These are phyloP conservation scores for Agrotis clavis DNA, from an alignment of 2,888 invertebrate species.

Conservation along the genomic window DNA sequence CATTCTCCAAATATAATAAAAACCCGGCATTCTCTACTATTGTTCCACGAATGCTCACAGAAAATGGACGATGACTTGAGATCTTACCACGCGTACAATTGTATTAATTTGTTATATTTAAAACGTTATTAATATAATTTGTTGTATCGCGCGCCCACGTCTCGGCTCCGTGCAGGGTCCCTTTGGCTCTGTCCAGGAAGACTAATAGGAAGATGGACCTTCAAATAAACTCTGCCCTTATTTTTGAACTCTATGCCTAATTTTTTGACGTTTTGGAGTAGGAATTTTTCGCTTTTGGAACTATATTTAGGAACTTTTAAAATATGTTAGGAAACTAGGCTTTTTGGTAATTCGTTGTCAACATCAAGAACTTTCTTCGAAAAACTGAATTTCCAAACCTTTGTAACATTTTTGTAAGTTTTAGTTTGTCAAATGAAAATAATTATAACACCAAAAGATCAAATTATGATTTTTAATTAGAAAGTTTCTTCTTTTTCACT, in stretches of 20 bases:
- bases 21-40: conserved; percentile 80
- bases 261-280: conserved; percentile 58
- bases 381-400: conserved; percentile 3
- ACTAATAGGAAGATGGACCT: conserved; percentile 83
- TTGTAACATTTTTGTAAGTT: too few species aligned
- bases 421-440: too few species aligned
- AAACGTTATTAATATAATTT: conserved; percentile 91
- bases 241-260: conserved; percentile 54
- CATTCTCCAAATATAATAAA: conserved; percentile 80
- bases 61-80: conserved; percentile 71
- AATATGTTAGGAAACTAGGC: conserved; percentile 32
- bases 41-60: conserved; percentile 80
- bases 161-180: conserved; percentile 75
- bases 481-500: not conserved
- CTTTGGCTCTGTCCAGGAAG: conserved; percentile 85
- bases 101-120: conserved; percentile 89
- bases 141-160: conserved; percentile 85
- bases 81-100: conserved; percentile 87
- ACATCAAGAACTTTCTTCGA: conserved; percentile 18
- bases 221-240: conserved; percentile 52
- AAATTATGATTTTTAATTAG: conserved; percentile 2
- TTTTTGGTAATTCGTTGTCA: conserved; percentile 44
- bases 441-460: not conserved
- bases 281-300: conserved; percentile 63
- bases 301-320: conserved; percentile 75